Evolutionary conservation across 2,797 vertebrate genomes (phyloP).

Genomic region (Xiphophorus birchmanni): DNA sequence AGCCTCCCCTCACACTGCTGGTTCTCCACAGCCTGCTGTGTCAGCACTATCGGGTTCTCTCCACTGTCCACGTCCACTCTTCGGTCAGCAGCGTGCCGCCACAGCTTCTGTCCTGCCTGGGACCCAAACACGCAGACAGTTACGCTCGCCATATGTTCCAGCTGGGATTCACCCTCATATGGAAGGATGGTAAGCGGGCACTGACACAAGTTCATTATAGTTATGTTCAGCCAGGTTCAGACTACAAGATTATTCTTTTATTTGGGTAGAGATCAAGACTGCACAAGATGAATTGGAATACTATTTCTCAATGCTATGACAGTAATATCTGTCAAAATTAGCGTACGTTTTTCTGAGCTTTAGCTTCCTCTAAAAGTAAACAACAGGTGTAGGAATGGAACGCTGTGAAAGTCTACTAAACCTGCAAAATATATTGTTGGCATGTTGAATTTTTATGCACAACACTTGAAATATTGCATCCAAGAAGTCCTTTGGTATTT

Average conservation of each 20-base stretch:
- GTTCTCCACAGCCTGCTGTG: conserved; percentile 92
- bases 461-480: not conserved
- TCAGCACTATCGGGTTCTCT: conserved; percentile 87
- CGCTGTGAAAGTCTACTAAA: not conserved
- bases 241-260: not conserved
- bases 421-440: not conserved
- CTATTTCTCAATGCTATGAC: not conserved
- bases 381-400: no score
- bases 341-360: not conserved
- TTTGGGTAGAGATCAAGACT: not conserved
- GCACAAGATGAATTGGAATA: not conserved
- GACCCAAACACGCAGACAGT: conserved; percentile 82
- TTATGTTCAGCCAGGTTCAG: not conserved
- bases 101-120: conserved; percentile 90
- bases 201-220: not conserved
- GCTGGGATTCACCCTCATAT: conserved; percentile 95
- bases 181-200: conserved; percentile 91
- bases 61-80: conserved; percentile 91
- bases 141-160: conserved; percentile 89
- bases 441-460: not conserved
- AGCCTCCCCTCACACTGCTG: conserved; percentile 88
- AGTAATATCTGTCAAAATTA: not conserved
- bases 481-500: not conserved
- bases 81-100: conserved; percentile 84
- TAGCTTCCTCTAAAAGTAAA: not conserved